These are phyloP conservation scores for Lutjanus erythropterus DNA, from an alignment of 2,113 vertebrate species.

Conservation along the genomic window DNA sequence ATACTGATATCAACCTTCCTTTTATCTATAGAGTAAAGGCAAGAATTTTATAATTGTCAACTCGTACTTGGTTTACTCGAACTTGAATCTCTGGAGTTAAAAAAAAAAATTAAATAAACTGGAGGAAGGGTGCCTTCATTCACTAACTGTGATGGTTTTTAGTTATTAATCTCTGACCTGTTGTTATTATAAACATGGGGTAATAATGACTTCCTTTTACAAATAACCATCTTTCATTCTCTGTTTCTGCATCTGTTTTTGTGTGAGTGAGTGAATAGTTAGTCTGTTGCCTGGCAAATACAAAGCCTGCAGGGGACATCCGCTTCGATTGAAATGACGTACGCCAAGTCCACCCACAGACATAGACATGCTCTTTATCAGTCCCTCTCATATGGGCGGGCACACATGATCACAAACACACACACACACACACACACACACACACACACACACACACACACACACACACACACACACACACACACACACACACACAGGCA, in stretches of 20 bases:
- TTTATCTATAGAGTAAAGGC: background rate
- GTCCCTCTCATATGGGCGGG: background rate
- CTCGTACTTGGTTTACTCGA: background rate
- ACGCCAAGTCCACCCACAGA: conserved; percentile 23
- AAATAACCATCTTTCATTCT: background rate
- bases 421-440: background rate
- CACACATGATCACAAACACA: no score
- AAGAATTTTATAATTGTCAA: background rate
- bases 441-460: background rate
- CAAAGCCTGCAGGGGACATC: conserved; percentile 43
- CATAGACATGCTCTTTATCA: conserved; percentile 26
- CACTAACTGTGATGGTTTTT: background rate
- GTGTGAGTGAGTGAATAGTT: conserved; percentile 2
- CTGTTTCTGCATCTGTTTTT: background rate
- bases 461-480: background rate
- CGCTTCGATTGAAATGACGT: conserved; percentile 36
- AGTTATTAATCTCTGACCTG: background rate
- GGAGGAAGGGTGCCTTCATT: background rate
- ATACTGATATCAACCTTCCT: background rate
- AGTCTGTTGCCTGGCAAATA: conserved; percentile 39
- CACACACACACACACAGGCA: background rate
- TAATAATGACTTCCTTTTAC: background rate
- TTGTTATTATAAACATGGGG: background rate
- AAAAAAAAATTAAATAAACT: no score
- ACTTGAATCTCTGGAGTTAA: background rate